Base-by-base conservation (phyloP, 2,888 invertebrate genomes). In the Gasteruption jaculator region DNA sequence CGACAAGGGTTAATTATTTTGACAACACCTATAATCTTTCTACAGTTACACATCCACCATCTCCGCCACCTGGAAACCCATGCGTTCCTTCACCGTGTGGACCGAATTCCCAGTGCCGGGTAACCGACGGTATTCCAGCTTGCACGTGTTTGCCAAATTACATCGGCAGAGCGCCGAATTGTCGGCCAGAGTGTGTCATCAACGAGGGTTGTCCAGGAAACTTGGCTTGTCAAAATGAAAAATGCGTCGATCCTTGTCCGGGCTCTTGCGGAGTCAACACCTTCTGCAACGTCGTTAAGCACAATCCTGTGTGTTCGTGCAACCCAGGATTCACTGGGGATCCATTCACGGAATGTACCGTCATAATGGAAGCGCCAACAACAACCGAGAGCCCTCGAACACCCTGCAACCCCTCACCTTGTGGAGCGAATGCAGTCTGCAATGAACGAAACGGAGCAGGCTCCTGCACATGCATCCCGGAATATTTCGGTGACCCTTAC, bases 401-500 rank as follows among this genome's bases (percentile, higher is more conserved):
- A 10, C 91, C 91, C 11, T 91, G 91, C 65, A 84, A 85, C 66
- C 89, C 88, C 22, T 87, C 86, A 21, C 91, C 91, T 3, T 91
- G 91, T 63, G 91, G 91, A 20, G 82, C 86, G 8, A 91, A 91
- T 68, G 82, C 92, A 8, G 60, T 86, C 43, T 93, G 92, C 62
- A 86, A 83, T 62, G 89, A 87, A 71, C 78, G 83, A 54, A 85
- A 86, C 65, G 85, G 84, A 21, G 89, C 86, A 12, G 91, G 89
- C 35, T 85, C 90, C 12, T 92, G 92, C 63, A 78, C 81, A 10
- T 92, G 92, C 63, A 71, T 85, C 41, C 80, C 85, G 8, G 87
- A 86, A 63, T 91, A 89, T 68, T 84, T 82, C 54, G 92, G 92
- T 24, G 90, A 92, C 73, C 91, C 92, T 1, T 89, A 90, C 61